phyloP scores from a whole-genome alignment of 2,797 vertebrate genomes.

The Tangara arthus region DNA sequence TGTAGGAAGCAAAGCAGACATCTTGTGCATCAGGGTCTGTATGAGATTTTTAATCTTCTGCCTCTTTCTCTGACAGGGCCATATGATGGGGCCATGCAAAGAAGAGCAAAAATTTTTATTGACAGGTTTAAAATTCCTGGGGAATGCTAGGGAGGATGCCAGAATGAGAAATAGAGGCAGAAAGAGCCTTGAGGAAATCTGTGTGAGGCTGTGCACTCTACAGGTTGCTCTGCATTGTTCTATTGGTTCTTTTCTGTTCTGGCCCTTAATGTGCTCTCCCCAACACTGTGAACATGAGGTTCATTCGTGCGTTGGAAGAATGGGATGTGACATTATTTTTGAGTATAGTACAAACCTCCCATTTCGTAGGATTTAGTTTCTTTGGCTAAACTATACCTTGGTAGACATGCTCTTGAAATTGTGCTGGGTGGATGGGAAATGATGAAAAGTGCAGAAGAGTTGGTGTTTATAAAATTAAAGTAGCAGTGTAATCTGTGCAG shows the following conservation, averaged over 20 bases:
- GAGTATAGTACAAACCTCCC: rapidly evolving
- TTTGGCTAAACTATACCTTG: background rate
- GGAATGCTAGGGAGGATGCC: background rate
- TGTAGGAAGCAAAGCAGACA: background rate
- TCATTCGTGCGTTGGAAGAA: background rate
- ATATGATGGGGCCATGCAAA: background rate
- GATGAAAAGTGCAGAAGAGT: background rate
- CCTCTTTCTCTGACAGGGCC: background rate
- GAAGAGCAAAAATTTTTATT: background rate
- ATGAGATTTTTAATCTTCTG: background rate
- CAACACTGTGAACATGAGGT: background rate
- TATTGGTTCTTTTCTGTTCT: background rate
- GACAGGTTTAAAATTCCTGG: background rate
- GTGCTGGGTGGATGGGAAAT: background rate
- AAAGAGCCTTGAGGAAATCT: background rate
- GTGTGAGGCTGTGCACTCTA: background rate
- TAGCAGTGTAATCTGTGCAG: background rate
- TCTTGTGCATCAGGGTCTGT: background rate
- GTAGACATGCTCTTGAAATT: background rate
- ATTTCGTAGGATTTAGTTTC: background rate
- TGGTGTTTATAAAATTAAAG: background rate
- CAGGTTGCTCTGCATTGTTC: background rate
- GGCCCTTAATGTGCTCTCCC: background rate
- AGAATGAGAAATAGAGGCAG: background rate
- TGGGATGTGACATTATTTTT: background rate